phyloP scores from a whole-genome alignment of 2,113 vertebrate genomes.

The Misgurnus anguillicaudatus region DNA sequence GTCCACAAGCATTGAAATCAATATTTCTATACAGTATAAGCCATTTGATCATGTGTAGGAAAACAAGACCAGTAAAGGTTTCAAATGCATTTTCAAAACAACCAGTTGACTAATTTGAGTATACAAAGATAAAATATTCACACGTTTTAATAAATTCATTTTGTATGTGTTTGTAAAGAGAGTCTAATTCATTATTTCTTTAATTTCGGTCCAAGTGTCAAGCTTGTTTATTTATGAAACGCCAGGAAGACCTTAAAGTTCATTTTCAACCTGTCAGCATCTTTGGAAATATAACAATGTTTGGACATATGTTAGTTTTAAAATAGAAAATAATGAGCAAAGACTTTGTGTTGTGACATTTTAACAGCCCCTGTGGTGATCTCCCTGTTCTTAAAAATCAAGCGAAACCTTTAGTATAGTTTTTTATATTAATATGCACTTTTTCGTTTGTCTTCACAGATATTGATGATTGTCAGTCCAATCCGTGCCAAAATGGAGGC shows the following conservation, averaged over 20 bases:
- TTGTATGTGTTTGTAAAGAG: not conserved
- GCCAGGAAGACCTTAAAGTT: not conserved
- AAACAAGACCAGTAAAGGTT: not conserved
- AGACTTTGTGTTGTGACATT: not conserved
- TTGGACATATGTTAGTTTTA: conserved; percentile 4
- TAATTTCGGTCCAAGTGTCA: not conserved
- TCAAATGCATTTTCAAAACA: not conserved
- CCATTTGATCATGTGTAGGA: too few relatives aligned
- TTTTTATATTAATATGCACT: not conserved
- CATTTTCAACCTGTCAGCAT: not conserved
- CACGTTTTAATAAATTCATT: not conserved
- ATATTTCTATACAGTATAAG: too few relatives aligned
- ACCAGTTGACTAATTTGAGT: not conserved
- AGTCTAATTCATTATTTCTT: conserved; percentile 11
- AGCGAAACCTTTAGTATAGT: not conserved
- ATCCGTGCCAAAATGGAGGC: conserved; percentile 90
- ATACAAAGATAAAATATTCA: not conserved
- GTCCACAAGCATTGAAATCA: too few relatives aligned
- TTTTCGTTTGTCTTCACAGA: conserved; percentile 61
- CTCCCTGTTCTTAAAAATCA: not conserved
- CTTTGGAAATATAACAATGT: conserved; percentile 27
- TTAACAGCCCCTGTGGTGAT: not conserved
- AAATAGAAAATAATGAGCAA: conserved; percentile 3
- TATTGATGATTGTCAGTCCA: conserved; percentile 82
- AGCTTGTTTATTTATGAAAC: not conserved